A percentile compares a stretch with the other conserved stretches of the same genome.
These are phyloP conservation scores for Embiotoca jacksoni DNA, from an alignment of 2,113 vertebrate genomes.

Conservation along the genomic window DNA sequence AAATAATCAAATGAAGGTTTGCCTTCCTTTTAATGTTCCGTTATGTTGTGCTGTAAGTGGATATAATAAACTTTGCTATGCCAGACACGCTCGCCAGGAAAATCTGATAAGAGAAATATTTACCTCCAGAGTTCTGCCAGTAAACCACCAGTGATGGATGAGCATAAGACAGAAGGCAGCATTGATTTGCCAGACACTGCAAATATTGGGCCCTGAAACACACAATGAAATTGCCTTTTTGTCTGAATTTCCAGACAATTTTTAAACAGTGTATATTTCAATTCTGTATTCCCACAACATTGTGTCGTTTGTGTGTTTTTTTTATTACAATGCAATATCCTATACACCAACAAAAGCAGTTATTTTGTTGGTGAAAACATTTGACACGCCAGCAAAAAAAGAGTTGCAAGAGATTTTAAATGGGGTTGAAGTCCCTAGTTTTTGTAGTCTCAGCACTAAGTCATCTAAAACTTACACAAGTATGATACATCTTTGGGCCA, in stretches of 20 bases:
- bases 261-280: slow-evolving; percentile 1
- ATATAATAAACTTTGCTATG: slow-evolving; percentile 69
- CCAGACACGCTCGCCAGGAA: slow-evolving; percentile 57
- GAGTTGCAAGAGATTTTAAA: slow-evolving; percentile 65
- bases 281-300: background rate
- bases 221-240: slow-evolving; percentile 18
- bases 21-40: slow-evolving; percentile 67
- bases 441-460: slow-evolving; percentile 77
- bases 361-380: slow-evolving; percentile 49
- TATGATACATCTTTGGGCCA: slow-evolving; percentile 73
- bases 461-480: slow-evolving; percentile 70
- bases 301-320: background rate
- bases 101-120: slow-evolving; percentile 79
- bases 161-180: slow-evolving; percentile 51
- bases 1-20: slow-evolving; percentile 68
- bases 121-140: slow-evolving; percentile 64
- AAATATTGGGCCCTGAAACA: slow-evolving; percentile 26
- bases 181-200: slow-evolving; percentile 52
- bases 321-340: background rate
- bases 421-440: slow-evolving; percentile 64
- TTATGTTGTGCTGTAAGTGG: slow-evolving; percentile 60
- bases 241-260: slow-evolving; percentile 16
- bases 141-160: slow-evolving; percentile 68
- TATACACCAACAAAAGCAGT: slow-evolving; percentile 16
- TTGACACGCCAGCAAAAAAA: slow-evolving; percentile 56